These are phyloP conservation scores for Hippocampus zosterae DNA, from an alignment of 2,113 vertebrate species.

Conservation along the genomic window DNA sequence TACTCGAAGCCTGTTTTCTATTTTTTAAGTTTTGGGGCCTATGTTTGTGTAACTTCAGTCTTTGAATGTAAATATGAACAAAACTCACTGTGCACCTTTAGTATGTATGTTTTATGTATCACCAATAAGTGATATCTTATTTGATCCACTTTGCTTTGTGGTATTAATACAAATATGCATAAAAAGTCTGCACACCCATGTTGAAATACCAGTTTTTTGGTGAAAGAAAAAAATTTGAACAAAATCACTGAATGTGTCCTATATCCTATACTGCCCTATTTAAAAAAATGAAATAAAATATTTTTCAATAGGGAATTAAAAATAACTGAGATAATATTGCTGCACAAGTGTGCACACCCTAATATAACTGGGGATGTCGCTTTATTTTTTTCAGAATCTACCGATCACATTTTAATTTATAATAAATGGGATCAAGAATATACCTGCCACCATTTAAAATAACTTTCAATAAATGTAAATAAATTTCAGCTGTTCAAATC, in stretches of 20 bases:
- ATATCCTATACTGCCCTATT: too few species aligned
- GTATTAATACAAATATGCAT: slow-evolving; percentile 33
- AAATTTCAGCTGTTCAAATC: too few species aligned
- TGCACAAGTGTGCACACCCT: not conserved
- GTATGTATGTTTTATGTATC: too few species aligned
- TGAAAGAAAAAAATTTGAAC: not conserved
- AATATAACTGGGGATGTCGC: too few species aligned
- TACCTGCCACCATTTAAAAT: not conserved
- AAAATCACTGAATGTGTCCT: not conserved
- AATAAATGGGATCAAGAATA: not conserved
- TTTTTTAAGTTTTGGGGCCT: not conserved
- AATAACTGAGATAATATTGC: not conserved
- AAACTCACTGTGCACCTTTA: slow-evolving; percentile 78
- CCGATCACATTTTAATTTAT: not conserved
- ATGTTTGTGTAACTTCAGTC: slow-evolving; percentile 23
- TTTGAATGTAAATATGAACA: slow-evolving; percentile 71
- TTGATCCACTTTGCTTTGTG: slow-evolving; percentile 70
- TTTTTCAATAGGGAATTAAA: too few species aligned
- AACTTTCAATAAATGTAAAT: not conserved
- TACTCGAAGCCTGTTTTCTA: slow-evolving; percentile 1
- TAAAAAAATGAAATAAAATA: too few species aligned
- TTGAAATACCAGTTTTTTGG: not conserved
- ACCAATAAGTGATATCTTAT: slow-evolving; percentile 57
- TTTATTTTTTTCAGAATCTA: too few species aligned
- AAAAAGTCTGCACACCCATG: not conserved